Evolutionary conservation across 2,113 vertebrate genomes (phyloP).

Genomic region (Panurus biarmicus): DNA sequence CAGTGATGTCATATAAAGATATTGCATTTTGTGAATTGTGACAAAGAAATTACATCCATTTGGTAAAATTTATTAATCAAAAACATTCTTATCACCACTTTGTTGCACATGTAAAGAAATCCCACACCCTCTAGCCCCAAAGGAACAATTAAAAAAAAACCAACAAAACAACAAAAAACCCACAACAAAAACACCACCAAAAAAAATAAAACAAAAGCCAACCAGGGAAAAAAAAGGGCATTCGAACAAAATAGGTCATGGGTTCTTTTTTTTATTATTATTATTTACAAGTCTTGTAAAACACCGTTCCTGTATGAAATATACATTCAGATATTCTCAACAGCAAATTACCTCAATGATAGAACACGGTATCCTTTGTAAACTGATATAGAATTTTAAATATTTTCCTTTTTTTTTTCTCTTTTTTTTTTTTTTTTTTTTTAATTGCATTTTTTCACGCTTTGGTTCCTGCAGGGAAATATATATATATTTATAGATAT

Average conservation of each 20-base stretch:
- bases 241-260: slow-evolving; percentile 65
- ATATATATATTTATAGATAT: slow-evolving; percentile 73
- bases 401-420: slow-evolving; percentile 39
- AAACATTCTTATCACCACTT: slow-evolving; percentile 36
- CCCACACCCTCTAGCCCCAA: slow-evolving; percentile 12
- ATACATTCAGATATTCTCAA: slow-evolving; percentile 79
- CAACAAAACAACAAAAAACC: background rate
- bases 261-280: slow-evolving; percentile 50
- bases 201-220: too few species aligned
- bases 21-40: slow-evolving; percentile 45
- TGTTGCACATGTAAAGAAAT: slow-evolving; percentile 53
- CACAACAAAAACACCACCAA: background rate
- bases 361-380: slow-evolving; percentile 69
- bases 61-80: background rate
- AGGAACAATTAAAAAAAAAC: background rate
- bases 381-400: slow-evolving; percentile 81
- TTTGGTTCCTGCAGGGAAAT: slow-evolving; percentile 81
- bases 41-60: slow-evolving; percentile 48
- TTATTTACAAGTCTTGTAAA: slow-evolving; percentile 77
- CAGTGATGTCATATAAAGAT: slow-evolving; percentile 54
- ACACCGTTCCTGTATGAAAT: slow-evolving; percentile 76
- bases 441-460: slow-evolving; percentile 34
- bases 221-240: background rate
- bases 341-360: slow-evolving; percentile 69
- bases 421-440: background rate